Evolutionary conservation across 1,140 invertebrate genomes (phyloP), one percentile per base, ranked within the genome.

Genomic region (Megathymus violae): DNA sequence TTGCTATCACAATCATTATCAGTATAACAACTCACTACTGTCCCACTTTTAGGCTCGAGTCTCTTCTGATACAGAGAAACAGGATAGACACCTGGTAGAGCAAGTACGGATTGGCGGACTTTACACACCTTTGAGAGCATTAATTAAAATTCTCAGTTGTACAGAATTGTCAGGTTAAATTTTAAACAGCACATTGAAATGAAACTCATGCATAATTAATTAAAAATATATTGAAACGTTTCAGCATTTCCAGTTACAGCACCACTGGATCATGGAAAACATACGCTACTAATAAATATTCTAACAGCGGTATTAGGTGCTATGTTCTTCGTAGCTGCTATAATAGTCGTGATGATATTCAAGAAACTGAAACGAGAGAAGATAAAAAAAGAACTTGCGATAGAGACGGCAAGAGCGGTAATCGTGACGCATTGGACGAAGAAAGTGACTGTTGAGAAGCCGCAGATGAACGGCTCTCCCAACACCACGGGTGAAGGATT

Each of bases 391-490:
- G 89, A 96, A 40, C 80, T 95, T 60, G 95, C 95, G 0, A 94
- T 96, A 54, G 96, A 96, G 80, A 95, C 95, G 0, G 94, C 95
- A 0, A 89, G 94, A 52, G 94, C 94, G 0, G 95, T 94, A 0
- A 94, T 95, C 4, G 94, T 96, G 3, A 96, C 96, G 48, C 95
- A 97, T 71, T 96, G 95, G 95, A 96, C 95, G 9, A 97, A 97
- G 72, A 98, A 97, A 89, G 94, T 98, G 0, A 96, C 97, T 14
- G 96, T 98, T 1, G 96, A 98, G 67, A 97, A 95, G 67, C 94
- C 92, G 14, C 93, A 92, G 61, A 89, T 94, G 22, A 93, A 93
- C 14, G 93, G 93, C 44, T 89, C 91, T 0, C 91, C 89, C 9
- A 78, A 82, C 6, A 71, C 82, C 4, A 93, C 91, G 27, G 94